Conservation (phyloP, 2,113 vertebrate species). For the Eudorcas thomsonii region DNA sequence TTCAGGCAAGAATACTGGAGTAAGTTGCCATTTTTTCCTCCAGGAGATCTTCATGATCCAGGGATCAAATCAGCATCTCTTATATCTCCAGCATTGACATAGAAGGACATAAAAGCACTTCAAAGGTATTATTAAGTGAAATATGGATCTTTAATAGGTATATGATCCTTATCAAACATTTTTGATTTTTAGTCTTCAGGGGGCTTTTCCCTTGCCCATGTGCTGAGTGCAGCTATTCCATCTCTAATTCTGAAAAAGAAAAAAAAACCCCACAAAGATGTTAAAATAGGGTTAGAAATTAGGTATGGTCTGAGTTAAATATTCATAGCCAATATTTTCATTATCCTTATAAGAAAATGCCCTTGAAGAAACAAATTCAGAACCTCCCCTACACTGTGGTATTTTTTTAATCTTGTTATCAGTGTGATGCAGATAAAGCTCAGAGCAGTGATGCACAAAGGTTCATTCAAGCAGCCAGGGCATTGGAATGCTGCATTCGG, state of each 20-base stretch:
- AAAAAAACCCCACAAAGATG: neutral
- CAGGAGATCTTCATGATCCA: neutral
- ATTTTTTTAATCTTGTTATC: conserved; percentile 17
- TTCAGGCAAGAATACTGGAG: neutral
- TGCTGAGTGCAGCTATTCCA: neutral
- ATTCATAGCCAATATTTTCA: neutral
- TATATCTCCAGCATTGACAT: fast-evolving
- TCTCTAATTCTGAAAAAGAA: neutral
- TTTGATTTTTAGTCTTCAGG: neutral
- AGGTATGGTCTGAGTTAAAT: neutral
- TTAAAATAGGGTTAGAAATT: neutral
- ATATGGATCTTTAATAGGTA: neutral
- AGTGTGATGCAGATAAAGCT: neutral
- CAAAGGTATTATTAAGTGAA: neutral
- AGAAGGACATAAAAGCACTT: neutral
- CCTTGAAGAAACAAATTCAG: conserved; percentile 11
- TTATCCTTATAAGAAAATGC: neutral
- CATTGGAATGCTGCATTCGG: neutral
- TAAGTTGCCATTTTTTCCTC: neutral
- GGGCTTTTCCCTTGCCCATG: neutral
- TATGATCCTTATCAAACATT: neutral
- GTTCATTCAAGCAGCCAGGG: neutral
- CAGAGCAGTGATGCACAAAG: neutral
- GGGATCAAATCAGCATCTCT: neutral
- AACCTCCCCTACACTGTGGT: neutral